Evolutionary conservation across 2,797 vertebrate genomes (phyloP).

Genomic region (Anabas testudineus): DNA sequence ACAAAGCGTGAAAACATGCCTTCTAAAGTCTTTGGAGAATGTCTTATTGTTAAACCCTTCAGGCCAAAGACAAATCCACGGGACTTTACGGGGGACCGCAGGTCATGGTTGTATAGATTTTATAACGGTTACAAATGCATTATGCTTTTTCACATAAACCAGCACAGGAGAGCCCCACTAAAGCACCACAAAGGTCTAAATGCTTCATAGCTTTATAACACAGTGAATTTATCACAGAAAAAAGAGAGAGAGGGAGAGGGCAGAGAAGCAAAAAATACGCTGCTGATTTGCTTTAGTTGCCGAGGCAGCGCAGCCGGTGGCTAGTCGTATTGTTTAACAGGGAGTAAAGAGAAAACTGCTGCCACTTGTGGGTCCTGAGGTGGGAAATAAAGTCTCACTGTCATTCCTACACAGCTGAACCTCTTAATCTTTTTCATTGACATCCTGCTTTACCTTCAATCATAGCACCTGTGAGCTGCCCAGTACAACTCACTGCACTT

Average conservation of each 20-base stretch:
- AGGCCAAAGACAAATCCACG: conserved; percentile 68
- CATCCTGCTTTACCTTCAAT: conserved; percentile 2
- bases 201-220: conserved; percentile 75
- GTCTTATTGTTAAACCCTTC: conserved; percentile 64
- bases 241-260: conserved; percentile 34
- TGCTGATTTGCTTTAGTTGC: conserved; percentile 72
- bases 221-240: conserved; percentile 71
- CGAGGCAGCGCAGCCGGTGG: conserved; percentile 50
- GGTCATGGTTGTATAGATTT: conserved; percentile 75
- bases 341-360: conserved; percentile 53
- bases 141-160: conserved; percentile 74
- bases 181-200: conserved; percentile 71
- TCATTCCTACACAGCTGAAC: conserved; percentile 37
- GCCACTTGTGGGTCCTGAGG: conserved; percentile 39
- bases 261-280: conserved; percentile 33
- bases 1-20: conserved; percentile 70
- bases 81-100: conserved; percentile 70
- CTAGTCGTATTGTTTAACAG: conserved; percentile 47
- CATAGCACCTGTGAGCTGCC: neutral
- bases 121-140: conserved; percentile 77
- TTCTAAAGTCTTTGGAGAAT: conserved; percentile 65
- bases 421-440: neutral
- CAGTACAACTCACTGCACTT: neutral
- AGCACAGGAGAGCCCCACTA: conserved; percentile 71
- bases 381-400: conserved; percentile 52